A percentile compares a stretch with the other conserved stretches of the same genome.
Evolutionary conservation across 2,113 vertebrate genomes (phyloP).

Genomic region (Thalassarche chlororhynchos): DNA sequence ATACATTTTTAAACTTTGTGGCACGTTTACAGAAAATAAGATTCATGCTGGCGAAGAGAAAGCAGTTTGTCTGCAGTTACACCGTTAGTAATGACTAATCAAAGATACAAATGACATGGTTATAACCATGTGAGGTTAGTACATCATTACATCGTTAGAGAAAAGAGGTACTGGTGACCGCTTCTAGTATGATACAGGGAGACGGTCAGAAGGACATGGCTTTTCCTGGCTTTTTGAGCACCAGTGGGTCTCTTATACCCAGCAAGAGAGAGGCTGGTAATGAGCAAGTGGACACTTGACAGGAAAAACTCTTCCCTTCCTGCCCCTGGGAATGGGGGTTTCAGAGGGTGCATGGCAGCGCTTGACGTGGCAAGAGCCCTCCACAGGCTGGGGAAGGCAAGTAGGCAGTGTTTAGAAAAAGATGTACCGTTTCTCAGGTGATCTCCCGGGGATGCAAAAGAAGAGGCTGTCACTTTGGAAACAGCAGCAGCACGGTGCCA

Average conservation of each 20-base stretch:
- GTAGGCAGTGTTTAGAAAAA: not conserved
- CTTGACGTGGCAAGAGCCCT: not conserved
- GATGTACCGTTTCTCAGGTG: not conserved
- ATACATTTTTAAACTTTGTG: not conserved
- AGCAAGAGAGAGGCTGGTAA: not conserved
- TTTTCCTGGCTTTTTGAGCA: not conserved
- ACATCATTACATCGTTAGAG: not conserved
- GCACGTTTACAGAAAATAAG: not conserved
- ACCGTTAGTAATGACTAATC: not conserved
- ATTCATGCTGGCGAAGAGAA: not conserved
- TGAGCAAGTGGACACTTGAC: not conserved
- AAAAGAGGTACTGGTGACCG: not conserved
- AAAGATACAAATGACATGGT: not conserved
- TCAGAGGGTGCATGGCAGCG: not conserved
- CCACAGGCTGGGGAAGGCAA: not conserved
- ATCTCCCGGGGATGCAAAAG: constrained; percentile 6
- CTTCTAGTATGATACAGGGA: not conserved
- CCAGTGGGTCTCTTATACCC: not conserved
- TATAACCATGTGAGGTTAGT: not conserved
- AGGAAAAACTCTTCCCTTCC: not conserved
- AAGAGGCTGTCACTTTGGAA: constrained; percentile 49
- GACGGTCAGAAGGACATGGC: not conserved
- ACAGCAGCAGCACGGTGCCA: constrained; percentile 14
- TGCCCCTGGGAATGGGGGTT: not conserved
- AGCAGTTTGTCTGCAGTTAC: not conserved